Conservation (phyloP, 1,140 invertebrate species). For the Trichonephila clavata region DNA sequence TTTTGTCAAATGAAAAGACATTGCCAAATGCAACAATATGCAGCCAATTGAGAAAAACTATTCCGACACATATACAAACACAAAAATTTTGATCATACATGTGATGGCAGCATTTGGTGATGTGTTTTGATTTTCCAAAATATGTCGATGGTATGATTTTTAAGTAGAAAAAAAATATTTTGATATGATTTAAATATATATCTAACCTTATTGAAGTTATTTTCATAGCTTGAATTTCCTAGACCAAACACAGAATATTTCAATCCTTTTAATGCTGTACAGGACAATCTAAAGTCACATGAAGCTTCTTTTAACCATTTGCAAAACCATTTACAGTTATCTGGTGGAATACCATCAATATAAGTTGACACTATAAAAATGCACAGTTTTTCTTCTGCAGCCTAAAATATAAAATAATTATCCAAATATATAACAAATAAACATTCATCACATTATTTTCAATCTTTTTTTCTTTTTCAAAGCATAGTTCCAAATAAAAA, state of each 20-base stretch:
- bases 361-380: constrained; percentile 85
- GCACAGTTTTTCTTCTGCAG: constrained; percentile 74
- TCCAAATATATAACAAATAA: too few relatives aligned
- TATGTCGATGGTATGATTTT: too few relatives aligned
- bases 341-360: constrained; percentile 83
- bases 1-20: too few relatives aligned
- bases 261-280: constrained; percentile 82
- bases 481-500: too few relatives aligned
- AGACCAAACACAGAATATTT: constrained; percentile 84
- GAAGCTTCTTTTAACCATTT: constrained; percentile 84
- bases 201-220: constrained; percentile 83
- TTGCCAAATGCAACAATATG: too few relatives aligned
- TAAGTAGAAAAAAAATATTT: not conserved
- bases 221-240: constrained; percentile 84
- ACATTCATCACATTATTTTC: too few relatives aligned
- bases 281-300: constrained; percentile 84
- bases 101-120: not conserved
- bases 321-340: constrained; percentile 83
- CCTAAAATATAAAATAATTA: constrained; percentile 44
- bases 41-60: too few relatives aligned
- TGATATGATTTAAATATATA: not conserved
- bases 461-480: too few relatives aligned
- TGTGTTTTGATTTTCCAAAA: not conserved
- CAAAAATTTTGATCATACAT: too few relatives aligned
- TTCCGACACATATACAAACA: too few relatives aligned